These are phyloP conservation scores for Arctopsyche grandis DNA, from an alignment of 1,140 invertebrate genomes.

Conservation along the genomic window DNA sequence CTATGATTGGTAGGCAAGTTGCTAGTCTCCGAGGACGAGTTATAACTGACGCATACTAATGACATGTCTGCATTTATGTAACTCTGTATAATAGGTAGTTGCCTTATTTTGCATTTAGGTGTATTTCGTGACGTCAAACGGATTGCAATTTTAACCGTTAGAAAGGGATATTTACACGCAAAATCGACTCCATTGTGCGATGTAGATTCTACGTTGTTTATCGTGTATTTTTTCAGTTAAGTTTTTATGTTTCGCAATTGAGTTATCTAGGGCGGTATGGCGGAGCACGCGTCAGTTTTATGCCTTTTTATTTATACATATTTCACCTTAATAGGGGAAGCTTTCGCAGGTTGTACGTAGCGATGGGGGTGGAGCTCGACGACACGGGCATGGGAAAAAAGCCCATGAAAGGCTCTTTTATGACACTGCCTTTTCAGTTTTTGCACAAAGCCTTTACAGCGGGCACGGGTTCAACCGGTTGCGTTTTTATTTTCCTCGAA, in stretches of 20 bases:
- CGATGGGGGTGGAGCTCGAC: not conserved
- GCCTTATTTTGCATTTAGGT: no score
- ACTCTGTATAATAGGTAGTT: no score
- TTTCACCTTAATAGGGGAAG: conserved; percentile 38
- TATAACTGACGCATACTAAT: no score
- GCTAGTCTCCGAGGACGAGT: no score
- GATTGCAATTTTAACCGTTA: no score
- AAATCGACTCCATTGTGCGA: not conserved
- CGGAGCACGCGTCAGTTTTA: not conserved
- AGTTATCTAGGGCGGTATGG: not conserved
- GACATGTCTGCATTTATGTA: no score
- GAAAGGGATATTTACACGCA: not conserved
- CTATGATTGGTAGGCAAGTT: no score
- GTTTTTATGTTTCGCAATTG: conserved; percentile 9
- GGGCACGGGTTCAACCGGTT: conserved; percentile 4
- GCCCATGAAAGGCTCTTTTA: conserved; percentile 11
- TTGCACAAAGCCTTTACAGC: conserved; percentile 38
- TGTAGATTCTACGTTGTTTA: not conserved
- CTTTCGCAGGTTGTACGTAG: conserved; percentile 5
- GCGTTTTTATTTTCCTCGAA: not conserved
- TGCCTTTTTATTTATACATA: conserved; percentile 38
- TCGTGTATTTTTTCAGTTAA: not conserved
- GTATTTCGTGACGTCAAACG: no score
- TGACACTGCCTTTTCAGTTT: conserved; percentile 39
- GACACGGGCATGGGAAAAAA: not conserved